Evolutionary conservation across 2,888 invertebrate genomes (phyloP), one percentile per base, ranked within the genome.

Genomic region (Eledone cirrhosa): DNA sequence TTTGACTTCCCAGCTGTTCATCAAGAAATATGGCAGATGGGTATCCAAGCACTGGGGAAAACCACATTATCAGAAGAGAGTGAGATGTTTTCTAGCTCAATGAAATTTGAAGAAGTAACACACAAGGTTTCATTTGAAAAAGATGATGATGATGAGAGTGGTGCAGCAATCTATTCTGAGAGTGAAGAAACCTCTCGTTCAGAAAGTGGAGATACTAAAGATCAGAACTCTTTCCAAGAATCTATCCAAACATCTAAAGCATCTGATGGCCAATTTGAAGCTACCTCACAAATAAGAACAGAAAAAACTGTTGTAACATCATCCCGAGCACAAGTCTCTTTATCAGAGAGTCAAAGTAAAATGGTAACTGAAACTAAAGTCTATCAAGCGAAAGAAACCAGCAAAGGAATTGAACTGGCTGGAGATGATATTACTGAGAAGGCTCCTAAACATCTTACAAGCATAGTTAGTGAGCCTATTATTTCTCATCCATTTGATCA

Each of bases 311-410:
- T 48, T 24, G 48, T 76, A 22, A 72, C 22, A 72, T 41, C 72
- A n/a, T 48, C 76, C 19, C n/a, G 29, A 48, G 76, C 41, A n/a
- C 48, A 76, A 48, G 76, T 76, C 24, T 72, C 72, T 72, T 41
- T 72, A 8, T 76, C 48, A 29, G 48, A 76, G 24, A 76, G 79
- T 63, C 33, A 63, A n/a, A 33, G 48, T 65, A 48, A 65, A 75
- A 74, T 67, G 19, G 31, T 24, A 33, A 27, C 22, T n/a, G 92
- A 0, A 90, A 91, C 86, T 88, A 90, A 80, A 91, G 92, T 59
- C 92, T 76, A 72, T 27, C 27, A 47, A 4, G 47, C 65, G 3
- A 24, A 76, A 67, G 24, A 63, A 27, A n/a, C 22, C 16, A 59
- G 47, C 22, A 47, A 77, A 13, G 65, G 65, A 13, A 22, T 24